Base-by-base conservation (phyloP, 1,140 invertebrate species). In the Sarcophaga bullata region DNA sequence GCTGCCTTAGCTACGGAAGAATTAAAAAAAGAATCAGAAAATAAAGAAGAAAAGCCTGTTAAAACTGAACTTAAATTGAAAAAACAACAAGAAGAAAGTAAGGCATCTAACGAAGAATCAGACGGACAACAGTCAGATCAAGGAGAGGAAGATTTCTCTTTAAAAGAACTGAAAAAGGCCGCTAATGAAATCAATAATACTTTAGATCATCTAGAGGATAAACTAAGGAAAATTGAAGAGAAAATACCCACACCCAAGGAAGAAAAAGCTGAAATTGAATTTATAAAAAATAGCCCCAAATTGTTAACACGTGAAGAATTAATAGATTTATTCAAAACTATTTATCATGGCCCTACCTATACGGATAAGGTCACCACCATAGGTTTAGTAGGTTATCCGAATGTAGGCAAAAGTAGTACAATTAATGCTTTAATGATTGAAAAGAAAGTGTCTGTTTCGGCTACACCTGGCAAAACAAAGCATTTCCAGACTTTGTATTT, bases 381-480 rank as follows among this genome's bases (percentile, higher is more conserved):
- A 84, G 98, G 98, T 68, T 93, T 99, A 90, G 97, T 99, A 85
- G 98, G 99, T 0, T 99, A 99, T 92, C 98, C 98, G 1, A 99
- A 99, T 93, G 99, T 99, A 52, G 99, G 99, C 15, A 99, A 99
- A 92, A 99, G 98, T 92, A 99, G 98, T 73, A 99, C 98, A 6
- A 98, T 99, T 54, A 99, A 99, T 93, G 93, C 97, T 6, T 90
- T 99, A 68, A 92, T 99, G 88, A 93, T 94, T 82, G 92, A 92
- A 13, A 99, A 99, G 90, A 99, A 98, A 91, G 97, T 98, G 0
- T 96, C 97, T 0, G 97, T 99, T 0, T 99, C 98, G 25, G 95
- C 97, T 4, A 99, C 98, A 76, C 98, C 98, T 0, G 98, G 98
- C 50, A 98, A 99, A 92, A 99, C 98, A 0, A 98, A 99, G 88